phyloP scores from a whole-genome alignment of 1,140 invertebrate genomes.

The Pseudomyrmex flavicornis region DNA sequence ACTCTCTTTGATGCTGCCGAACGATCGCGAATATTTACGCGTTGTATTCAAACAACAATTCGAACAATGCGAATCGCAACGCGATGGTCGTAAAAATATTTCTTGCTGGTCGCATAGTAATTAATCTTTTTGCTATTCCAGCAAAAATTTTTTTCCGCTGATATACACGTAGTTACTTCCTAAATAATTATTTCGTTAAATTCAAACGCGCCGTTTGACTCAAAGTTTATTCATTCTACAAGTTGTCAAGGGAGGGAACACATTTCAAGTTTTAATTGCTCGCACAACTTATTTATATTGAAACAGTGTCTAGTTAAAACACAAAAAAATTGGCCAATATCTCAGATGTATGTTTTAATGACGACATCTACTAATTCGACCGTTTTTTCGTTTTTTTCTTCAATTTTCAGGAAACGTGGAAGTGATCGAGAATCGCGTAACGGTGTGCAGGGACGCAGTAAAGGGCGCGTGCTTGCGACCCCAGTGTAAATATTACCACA shows the following conservation, averaged over 20 bases:
- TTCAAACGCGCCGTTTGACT: neutral
- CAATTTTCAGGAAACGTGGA: conserved; percentile 93
- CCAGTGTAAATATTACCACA: conserved; percentile 97
- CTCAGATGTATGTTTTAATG: neutral
- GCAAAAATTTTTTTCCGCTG: too few relatives aligned
- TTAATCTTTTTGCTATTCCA: too few relatives aligned
- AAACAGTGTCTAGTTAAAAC: neutral
- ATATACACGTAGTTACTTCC: neutral
- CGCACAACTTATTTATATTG: neutral
- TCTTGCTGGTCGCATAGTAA: too few relatives aligned
- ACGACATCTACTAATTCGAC: neutral
- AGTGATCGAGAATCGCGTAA: conserved; percentile 96
- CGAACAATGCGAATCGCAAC: too few relatives aligned
- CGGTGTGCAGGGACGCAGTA: conserved; percentile 96
- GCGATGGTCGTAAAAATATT: too few relatives aligned
- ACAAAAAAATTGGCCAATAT: too few relatives aligned
- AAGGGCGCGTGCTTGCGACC: conserved; percentile 95
- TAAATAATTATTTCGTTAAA: neutral
- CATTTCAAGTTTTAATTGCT: neutral
- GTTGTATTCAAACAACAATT: neutral
- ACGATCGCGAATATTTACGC: conserved; percentile 31
- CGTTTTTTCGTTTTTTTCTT: conserved; percentile 11
- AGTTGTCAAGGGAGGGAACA: neutral
- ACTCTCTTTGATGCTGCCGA: neutral
- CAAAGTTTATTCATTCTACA: neutral